Evolutionary conservation across 2,113 vertebrate species (phyloP).

Genomic region (Myotis yumanensis): DNA sequence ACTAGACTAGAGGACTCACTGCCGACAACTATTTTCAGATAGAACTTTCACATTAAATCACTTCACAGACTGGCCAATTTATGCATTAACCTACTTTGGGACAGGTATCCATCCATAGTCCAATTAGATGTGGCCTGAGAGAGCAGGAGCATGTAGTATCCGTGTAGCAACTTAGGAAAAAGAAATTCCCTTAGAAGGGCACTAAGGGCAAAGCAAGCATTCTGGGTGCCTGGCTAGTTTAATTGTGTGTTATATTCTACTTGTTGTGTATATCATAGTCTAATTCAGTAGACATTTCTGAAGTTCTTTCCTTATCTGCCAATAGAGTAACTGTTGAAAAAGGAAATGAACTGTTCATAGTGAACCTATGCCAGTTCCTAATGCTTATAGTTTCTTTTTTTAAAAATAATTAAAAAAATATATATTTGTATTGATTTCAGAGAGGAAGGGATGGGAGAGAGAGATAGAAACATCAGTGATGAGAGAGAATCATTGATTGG

Average conservation of each 20-base stretch:
- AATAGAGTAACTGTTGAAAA: constrained; percentile 37
- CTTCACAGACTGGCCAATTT: not conserved
- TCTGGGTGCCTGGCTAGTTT: not conserved
- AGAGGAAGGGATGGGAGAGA: too few species aligned
- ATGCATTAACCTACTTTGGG: not conserved
- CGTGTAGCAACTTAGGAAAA: not conserved
- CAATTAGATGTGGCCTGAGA: not conserved
- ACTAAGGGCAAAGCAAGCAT: not conserved
- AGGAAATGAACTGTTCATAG: constrained; percentile 15
- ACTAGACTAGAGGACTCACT: not conserved
- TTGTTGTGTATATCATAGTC: not conserved
- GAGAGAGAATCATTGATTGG: too few species aligned
- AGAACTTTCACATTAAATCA: not conserved
- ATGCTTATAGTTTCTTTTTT: constrained; percentile 35
- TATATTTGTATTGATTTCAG: too few species aligned
- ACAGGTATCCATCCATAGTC: not conserved
- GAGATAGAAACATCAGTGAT: too few species aligned
- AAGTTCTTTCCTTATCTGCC: not conserved
- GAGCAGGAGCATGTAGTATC: not conserved
- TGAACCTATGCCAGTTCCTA: not conserved
- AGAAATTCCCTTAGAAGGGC: not conserved
- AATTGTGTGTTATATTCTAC: not conserved
- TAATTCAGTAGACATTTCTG: not conserved
- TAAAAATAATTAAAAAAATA: not conserved
- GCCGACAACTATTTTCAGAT: not conserved